Evolutionary conservation across 2,113 vertebrate species (phyloP).

Genomic region (Callopanchax toddi): DNA sequence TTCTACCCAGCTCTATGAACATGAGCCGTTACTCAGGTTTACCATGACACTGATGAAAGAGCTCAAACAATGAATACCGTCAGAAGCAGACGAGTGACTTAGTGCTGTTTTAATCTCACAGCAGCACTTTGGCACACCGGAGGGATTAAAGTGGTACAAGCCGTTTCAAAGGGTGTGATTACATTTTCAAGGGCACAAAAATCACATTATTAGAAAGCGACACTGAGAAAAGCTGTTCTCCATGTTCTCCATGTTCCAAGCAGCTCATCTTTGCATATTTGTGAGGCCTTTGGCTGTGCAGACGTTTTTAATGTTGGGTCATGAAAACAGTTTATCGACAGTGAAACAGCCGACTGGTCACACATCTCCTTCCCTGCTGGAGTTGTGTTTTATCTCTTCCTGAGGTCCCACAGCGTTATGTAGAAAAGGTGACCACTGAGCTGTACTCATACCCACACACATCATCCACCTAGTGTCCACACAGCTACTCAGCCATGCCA

Average conservation of each 20-base stretch:
- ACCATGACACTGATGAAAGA: slow-evolving; percentile 35
- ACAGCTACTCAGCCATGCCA: slow-evolving; percentile 19
- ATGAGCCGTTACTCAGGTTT: too few relatives aligned
- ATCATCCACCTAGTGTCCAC: slow-evolving; percentile 40
- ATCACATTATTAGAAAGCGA: slow-evolving; percentile 58
- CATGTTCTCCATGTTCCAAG: slow-evolving; percentile 23
- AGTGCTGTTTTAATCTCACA: slow-evolving; percentile 27
- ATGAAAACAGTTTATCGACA: slow-evolving; percentile 41
- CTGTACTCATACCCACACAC: slow-evolving; percentile 17
- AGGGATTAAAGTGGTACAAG: slow-evolving; percentile 45
- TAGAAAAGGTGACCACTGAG: slow-evolving; percentile 44
- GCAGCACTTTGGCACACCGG: slow-evolving; percentile 37
- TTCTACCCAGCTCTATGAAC: too few relatives aligned
- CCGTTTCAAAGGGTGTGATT: slow-evolving; percentile 62
- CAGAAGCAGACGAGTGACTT: slow-evolving; percentile 43
- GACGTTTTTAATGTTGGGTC: slow-evolving; percentile 52
- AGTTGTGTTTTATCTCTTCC: slow-evolving; percentile 44
- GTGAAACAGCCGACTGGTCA: slow-evolving; percentile 27
- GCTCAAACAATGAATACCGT: slow-evolving; percentile 39
- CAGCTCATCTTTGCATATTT: slow-evolving; percentile 17
- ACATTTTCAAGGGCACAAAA: slow-evolving; percentile 61
- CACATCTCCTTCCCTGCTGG: slow-evolving; percentile 27
- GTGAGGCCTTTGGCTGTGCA: slow-evolving; percentile 23
- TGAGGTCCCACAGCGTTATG: slow-evolving; percentile 38
- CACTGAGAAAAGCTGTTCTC: slow-evolving; percentile 54